These are phyloP conservation scores for Megathymus violae DNA, from an alignment of 1,140 invertebrate species.

Conservation along the genomic window DNA sequence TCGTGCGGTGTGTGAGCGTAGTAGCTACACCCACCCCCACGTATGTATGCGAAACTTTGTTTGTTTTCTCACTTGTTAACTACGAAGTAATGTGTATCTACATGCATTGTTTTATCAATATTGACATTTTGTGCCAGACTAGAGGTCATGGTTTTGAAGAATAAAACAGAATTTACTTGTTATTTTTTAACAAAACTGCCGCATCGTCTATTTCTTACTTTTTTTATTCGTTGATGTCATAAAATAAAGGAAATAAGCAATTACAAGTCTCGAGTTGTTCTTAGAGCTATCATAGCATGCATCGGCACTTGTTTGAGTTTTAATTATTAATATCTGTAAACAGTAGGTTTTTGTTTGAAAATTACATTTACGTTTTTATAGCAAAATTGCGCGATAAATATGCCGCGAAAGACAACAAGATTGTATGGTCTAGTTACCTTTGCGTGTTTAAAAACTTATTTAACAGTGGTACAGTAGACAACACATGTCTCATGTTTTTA, in stretches of 20 bases:
- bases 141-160: too few species aligned
- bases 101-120: too few species aligned
- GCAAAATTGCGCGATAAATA: constrained; percentile 3
- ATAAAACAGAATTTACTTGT: too few species aligned
- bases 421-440: constrained; percentile 20
- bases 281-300: constrained; percentile 7
- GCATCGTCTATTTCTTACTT: not conserved
- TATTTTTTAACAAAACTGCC: too few species aligned
- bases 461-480: constrained; percentile 7
- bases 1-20: not conserved
- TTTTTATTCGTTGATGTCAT: not conserved
- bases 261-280: constrained; percentile 9
- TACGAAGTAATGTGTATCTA: too few species aligned
- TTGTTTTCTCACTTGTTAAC: too few species aligned
- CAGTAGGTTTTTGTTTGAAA: constrained; percentile 12
- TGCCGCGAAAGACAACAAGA: constrained; percentile 14
- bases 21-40: too few species aligned
- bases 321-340: constrained; percentile 20
- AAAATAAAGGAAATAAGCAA: constrained; percentile 4
- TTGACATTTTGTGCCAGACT: too few species aligned
- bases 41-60: constrained; percentile 2
- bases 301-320: constrained; percentile 16
- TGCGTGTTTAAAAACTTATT: constrained; percentile 22
- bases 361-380: constrained; percentile 11
- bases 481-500: constrained; percentile 12